These are phyloP conservation scores for Syngnathus typhle DNA, from an alignment of 2,113 vertebrate species.

Conservation along the genomic window DNA sequence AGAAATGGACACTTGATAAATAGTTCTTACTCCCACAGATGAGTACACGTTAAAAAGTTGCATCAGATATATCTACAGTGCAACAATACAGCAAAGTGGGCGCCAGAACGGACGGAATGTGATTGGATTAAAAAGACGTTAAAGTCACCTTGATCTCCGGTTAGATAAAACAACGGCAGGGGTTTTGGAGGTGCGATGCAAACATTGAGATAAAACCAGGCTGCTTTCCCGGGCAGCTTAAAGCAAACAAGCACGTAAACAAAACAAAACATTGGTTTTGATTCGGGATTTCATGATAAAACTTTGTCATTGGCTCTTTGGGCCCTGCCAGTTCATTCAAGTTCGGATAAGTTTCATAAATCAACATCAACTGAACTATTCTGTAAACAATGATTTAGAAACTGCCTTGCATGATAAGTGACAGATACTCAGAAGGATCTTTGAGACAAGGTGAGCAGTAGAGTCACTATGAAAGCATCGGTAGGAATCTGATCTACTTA, in stretches of 20 bases:
- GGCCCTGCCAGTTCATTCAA: constrained; percentile 46
- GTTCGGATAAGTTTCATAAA: constrained; percentile 15
- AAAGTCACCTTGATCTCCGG: constrained; percentile 65
- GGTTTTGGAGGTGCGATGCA: constrained; percentile 41
- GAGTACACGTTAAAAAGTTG: constrained; percentile 48
- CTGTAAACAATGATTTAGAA: constrained; percentile 48
- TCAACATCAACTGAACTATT: constrained; percentile 22
- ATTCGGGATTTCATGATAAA: constrained; percentile 30
- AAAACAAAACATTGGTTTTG: constrained; percentile 45
- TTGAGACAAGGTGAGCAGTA: constrained; percentile 31
- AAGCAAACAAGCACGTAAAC: constrained; percentile 42
- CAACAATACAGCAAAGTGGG: constrained; percentile 26
- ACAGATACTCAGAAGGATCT: constrained; percentile 16
- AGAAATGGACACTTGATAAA: constrained; percentile 61
- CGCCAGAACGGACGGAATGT: constrained; percentile 60
- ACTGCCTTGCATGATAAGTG: constrained; percentile 24
- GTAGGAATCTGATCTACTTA: constrained; percentile 53
- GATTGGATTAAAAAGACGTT: constrained; percentile 52
- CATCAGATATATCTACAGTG: constrained; percentile 25
- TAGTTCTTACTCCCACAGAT: constrained; percentile 59
- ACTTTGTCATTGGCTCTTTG: constrained; percentile 47
- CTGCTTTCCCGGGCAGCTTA: constrained; percentile 38
- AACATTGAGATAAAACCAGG: constrained; percentile 31
- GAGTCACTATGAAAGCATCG: constrained; percentile 35
- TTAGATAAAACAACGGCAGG: constrained; percentile 55